A percentile compares a stretch with the other conserved stretches of the same genome.
Evolutionary conservation across 92 coral and sea anemone species (phyloP).

Genomic region (Phymanthus crucifer): DNA sequence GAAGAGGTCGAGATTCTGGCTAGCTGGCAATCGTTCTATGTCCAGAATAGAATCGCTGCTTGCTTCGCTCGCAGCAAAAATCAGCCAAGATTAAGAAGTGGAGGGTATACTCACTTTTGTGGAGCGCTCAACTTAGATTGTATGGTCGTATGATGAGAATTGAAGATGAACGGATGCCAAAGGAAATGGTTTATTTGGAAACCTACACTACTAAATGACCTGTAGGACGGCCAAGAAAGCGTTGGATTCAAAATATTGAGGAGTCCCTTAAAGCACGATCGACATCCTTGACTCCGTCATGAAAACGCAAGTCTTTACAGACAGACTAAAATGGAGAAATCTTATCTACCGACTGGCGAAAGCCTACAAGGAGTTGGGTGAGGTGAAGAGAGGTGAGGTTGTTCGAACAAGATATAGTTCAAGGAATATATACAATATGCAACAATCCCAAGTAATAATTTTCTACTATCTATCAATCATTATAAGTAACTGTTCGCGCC

Average conservation of each 20-base stretch:
- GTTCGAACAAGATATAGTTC: no score
- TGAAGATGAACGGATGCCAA: not conserved
- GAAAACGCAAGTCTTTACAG: not conserved
- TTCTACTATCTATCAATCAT: no score
- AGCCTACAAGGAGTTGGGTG: conserved; percentile 2
- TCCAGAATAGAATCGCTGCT: no score
- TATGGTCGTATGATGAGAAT: conserved; percentile 11
- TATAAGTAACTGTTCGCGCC: no score
- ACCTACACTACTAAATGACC: conserved; percentile 9
- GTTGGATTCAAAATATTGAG: conserved; percentile 4
- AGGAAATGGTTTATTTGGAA: not conserved
- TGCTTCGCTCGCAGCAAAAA: no score
- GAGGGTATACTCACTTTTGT: conserved; percentile 2
- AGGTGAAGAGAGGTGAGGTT: not conserved
- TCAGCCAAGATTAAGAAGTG: not conserved
- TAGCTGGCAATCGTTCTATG: no score
- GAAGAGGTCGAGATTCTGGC: no score
- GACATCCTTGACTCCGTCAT: not conserved
- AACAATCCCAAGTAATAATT: no score
- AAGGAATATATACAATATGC: no score
- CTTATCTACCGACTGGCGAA: not conserved
- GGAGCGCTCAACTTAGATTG: conserved; percentile 7
- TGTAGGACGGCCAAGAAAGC: conserved; percentile 14
- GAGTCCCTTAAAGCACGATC: conserved; percentile 7
- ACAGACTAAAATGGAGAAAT: not conserved